Percentiles rank a stretch among this genome's conserved stretches.
These are phyloP conservation scores for Panagrolaimus sp. DNA, from an alignment of 1,140 invertebrate species.

Conservation along the genomic window DNA sequence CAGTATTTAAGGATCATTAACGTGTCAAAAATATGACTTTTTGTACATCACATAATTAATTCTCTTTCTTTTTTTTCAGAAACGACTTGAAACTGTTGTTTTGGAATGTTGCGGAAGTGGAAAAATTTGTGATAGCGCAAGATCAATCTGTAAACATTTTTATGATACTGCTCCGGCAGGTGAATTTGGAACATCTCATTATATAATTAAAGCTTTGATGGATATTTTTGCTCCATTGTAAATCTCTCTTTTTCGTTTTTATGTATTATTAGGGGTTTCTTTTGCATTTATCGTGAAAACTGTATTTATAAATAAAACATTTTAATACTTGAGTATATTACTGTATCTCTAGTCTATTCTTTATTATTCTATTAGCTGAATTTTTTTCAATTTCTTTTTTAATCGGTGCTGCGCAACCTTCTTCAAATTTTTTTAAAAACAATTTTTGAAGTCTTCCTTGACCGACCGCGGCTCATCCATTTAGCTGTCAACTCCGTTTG, in stretches of 20 bases:
- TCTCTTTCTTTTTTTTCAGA: slow-evolving; percentile 16
- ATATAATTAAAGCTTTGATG: slow-evolving; percentile 65
- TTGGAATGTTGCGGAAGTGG: slow-evolving; percentile 76
- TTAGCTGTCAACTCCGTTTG: slow-evolving; percentile 14
- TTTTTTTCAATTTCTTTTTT: too few relatives aligned
- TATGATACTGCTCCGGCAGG: slow-evolving; percentile 96
- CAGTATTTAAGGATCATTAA: background rate
- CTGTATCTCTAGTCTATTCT: too few relatives aligned
- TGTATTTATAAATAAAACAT: too few relatives aligned
- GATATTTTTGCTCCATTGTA: slow-evolving; percentile 40
- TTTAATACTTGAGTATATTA: too few relatives aligned
- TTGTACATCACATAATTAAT: too few relatives aligned
- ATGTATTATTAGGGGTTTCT: too few relatives aligned
- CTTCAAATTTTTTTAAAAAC: too few relatives aligned
- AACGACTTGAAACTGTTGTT: slow-evolving; percentile 70
- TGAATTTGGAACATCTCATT: slow-evolving; percentile 92
- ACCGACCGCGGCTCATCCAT: background rate
- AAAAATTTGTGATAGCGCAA: slow-evolving; percentile 79
- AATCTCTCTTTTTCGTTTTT: too few relatives aligned
- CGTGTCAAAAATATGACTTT: background rate
- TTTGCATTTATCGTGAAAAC: too few relatives aligned
- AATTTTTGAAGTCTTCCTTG: too few relatives aligned
- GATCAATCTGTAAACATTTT: slow-evolving; percentile 89
- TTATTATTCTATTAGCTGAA: too few relatives aligned
- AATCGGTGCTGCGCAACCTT: too few relatives aligned